Evolutionary conservation across 2,797 vertebrate genomes (phyloP).

Genomic region (Parauchenoglanis punctatus): DNA sequence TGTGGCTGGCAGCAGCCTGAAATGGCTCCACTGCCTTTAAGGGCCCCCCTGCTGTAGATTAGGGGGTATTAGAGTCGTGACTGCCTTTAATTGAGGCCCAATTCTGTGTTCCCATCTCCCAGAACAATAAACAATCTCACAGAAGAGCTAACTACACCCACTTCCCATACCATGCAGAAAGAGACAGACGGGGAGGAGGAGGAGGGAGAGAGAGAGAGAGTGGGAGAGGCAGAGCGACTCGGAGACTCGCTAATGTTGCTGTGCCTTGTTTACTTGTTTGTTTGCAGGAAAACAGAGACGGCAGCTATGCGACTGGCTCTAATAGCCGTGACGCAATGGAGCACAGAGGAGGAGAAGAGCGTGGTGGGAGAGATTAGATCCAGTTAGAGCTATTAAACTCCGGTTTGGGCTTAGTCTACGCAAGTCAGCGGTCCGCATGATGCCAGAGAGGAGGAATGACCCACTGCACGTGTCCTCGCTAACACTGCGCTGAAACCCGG

Average conservation of each 20-base stretch:
- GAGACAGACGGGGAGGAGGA: slow-evolving; percentile 11
- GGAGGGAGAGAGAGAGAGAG: not conserved
- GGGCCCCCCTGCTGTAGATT: slow-evolving; percentile 62
- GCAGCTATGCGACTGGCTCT: slow-evolving; percentile 56
- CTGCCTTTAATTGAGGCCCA: slow-evolving; percentile 60
- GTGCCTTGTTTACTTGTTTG: slow-evolving; percentile 57
- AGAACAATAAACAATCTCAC: slow-evolving; percentile 60
- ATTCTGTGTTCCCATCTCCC: slow-evolving; percentile 58
- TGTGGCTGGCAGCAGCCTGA: slow-evolving; percentile 50
- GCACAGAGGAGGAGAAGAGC: slow-evolving; percentile 23
- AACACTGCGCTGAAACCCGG: not conserved
- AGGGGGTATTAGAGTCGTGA: slow-evolving; percentile 58
- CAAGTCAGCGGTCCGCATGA: slow-evolving; percentile 36
- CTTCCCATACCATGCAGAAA: slow-evolving; percentile 41
- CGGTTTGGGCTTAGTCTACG: slow-evolving; percentile 31
- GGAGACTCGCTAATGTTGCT: slow-evolving; percentile 10
- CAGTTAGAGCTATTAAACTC: slow-evolving; percentile 34
- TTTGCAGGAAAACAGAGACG: slow-evolving; percentile 55
- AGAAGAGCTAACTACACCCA: slow-evolving; percentile 46
- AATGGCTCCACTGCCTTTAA: slow-evolving; percentile 55
- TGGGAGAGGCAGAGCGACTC: not conserved
- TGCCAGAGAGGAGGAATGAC: slow-evolving; percentile 40
- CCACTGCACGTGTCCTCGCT: slow-evolving; percentile 52
- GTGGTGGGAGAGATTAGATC: slow-evolving; percentile 53
- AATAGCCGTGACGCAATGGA: slow-evolving; percentile 47